Conservation (phyloP, 2,888 invertebrate genomes). For the Andrena minutula region DNA sequence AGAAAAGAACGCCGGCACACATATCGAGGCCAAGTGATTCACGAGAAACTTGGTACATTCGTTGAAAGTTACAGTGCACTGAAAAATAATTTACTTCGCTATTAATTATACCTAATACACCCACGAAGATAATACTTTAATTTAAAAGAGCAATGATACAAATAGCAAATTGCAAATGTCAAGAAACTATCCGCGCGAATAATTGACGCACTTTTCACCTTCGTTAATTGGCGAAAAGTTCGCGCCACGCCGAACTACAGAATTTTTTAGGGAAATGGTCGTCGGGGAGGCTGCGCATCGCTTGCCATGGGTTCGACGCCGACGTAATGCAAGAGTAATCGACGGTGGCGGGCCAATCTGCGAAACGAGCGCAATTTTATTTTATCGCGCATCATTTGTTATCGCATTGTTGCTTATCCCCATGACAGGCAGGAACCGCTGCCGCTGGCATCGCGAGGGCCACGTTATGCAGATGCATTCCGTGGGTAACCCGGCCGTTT, state of each 20-base stretch:
- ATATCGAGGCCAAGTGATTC: neutral
- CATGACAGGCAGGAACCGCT: neutral
- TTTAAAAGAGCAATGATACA: neutral
- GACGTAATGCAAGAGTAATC: constrained; percentile 8
- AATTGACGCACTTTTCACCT: too few species aligned
- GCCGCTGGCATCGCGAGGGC: constrained; percentile 9
- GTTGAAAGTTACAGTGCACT: neutral
- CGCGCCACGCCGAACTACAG: too few species aligned
- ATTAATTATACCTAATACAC: neutral
- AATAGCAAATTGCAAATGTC: too few species aligned
- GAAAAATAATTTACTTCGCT: neutral
- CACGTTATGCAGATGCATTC: constrained; percentile 44
- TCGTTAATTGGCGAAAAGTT: too few species aligned
- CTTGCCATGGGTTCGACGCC: too few species aligned
- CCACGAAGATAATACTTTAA: neutral
- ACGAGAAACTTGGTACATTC: neutral
- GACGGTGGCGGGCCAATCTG: constrained; percentile 13
- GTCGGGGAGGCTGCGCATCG: too few species aligned
- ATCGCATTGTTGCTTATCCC: constrained; percentile 36
- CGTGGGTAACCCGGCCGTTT: constrained; percentile 14
- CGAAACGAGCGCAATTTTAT: constrained; percentile 16
- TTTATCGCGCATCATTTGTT: constrained; percentile 37
- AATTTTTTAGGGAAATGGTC: too few species aligned
- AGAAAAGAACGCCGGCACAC: neutral
- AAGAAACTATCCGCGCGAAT: too few species aligned